Percentiles rank a stretch among this genome's conserved stretches.
phyloP scores from a whole-genome alignment of 2,113 vertebrate species.

The Thomomys bottae region DNA sequence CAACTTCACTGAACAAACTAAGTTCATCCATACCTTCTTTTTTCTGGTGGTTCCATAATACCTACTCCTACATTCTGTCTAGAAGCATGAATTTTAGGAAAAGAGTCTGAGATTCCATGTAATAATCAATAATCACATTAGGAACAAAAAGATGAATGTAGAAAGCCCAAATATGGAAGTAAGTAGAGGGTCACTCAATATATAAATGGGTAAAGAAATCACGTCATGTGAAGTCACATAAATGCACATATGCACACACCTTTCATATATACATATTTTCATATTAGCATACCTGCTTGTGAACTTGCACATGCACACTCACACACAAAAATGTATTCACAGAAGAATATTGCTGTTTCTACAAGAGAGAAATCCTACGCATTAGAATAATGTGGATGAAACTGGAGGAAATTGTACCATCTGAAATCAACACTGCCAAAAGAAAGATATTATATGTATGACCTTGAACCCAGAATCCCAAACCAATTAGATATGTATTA shows the following conservation, averaged over 20 bases:
- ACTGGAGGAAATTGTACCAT: neutral
- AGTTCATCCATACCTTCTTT: neutral
- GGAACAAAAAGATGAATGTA: rapidly evolving
- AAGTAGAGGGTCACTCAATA: neutral
- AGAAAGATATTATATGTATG: neutral
- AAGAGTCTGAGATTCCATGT: neutral
- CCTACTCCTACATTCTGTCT: neutral
- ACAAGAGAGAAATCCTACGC: neutral
- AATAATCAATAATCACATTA: neutral
- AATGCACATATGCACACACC: too few relatives aligned
- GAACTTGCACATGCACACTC: too few relatives aligned
- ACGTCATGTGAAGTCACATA: too few relatives aligned
- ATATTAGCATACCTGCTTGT: too few relatives aligned
- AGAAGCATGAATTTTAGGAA: neutral
- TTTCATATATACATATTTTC: too few relatives aligned
- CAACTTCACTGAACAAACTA: neutral
- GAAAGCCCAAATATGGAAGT: neutral
- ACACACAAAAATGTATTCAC: neutral
- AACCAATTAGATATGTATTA: too few relatives aligned
- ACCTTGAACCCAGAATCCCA: neutral
- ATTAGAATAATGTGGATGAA: neutral
- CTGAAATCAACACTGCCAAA: neutral
- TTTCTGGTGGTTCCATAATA: neutral
- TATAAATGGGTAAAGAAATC: neutral
- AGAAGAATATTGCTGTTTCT: too few relatives aligned